These are phyloP conservation scores for Lasioglossum vierecki DNA, from an alignment of 2,888 invertebrate species.

Conservation along the genomic window DNA sequence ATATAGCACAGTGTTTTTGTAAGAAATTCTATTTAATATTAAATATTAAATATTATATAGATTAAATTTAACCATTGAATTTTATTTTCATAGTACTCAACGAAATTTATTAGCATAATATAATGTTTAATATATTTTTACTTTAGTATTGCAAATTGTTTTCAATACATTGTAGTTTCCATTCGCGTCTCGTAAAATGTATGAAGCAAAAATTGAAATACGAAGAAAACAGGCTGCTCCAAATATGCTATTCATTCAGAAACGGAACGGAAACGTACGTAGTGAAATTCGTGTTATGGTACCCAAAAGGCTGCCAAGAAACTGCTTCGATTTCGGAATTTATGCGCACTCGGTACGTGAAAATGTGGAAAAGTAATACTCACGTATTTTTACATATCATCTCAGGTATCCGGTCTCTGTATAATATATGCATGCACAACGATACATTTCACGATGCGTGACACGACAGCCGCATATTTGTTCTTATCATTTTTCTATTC, in stretches of 20 bases:
- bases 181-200: background rate
- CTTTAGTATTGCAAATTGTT: background rate
- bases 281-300: constrained; percentile 24
- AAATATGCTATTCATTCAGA: background rate
- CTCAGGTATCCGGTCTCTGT: background rate
- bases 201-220: background rate
- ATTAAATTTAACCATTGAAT: too few relatives aligned
- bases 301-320: constrained; percentile 18
- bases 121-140: background rate
- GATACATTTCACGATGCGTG: background rate
- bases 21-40: background rate
- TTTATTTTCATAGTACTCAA: background rate
- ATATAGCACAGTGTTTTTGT: background rate
- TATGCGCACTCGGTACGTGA: constrained; percentile 3
- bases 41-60: too few relatives aligned
- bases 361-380: constrained; percentile 3
- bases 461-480: background rate
- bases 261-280: background rate
- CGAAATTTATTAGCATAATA: background rate
- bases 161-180: background rate
- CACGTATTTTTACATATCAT: background rate
- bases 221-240: background rate
- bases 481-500: background rate
- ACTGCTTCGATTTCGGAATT: constrained; percentile 30
- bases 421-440: background rate